Evolutionary conservation across 1,140 invertebrate species (phyloP).

Genomic region (Phymorhynchus buccinoides): DNA sequence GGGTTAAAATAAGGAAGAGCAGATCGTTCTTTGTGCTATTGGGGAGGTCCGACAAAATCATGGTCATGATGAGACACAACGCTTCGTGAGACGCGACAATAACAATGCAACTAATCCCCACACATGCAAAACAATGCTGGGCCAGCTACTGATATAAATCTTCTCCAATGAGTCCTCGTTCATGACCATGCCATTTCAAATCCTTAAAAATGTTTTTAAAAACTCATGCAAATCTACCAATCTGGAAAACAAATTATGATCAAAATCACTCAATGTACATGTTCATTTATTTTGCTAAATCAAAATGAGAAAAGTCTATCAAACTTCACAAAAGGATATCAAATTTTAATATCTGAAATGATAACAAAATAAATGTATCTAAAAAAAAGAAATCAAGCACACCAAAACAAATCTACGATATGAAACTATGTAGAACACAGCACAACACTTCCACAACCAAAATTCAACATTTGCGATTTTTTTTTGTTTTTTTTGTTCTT

Average conservation of each 20-base stretch:
- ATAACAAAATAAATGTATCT: constrained; percentile 16
- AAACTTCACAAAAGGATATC: constrained; percentile 32
- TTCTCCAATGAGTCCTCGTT: not conserved
- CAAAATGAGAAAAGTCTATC: constrained; percentile 23
- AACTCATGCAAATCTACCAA: constrained; percentile 36
- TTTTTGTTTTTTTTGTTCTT: not conserved
- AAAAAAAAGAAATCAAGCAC: constrained; percentile 2
- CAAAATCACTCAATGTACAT: constrained; percentile 20
- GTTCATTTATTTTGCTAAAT: not conserved
- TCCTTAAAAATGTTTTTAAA: constrained; percentile 11
- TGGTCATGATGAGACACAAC: not conserved
- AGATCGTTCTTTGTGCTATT: not conserved
- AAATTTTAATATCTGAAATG: not conserved
- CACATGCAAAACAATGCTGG: not conserved
- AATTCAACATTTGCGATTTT: not conserved
- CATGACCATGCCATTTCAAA: constrained; percentile 3
- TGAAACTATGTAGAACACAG: constrained; percentile 2
- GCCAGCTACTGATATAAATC: not conserved
- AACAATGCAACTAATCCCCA: not conserved
- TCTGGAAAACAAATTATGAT: constrained; percentile 26
- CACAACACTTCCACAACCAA: constrained; percentile 4
- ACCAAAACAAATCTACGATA: constrained; percentile 18
- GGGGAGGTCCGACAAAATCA: not conserved
- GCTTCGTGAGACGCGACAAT: constrained; percentile 6
- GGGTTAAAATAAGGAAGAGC: not conserved